These are phyloP conservation scores for Epinephelus malabaricus DNA, from an alignment of 2,797 vertebrate species.

Conservation along the genomic window DNA sequence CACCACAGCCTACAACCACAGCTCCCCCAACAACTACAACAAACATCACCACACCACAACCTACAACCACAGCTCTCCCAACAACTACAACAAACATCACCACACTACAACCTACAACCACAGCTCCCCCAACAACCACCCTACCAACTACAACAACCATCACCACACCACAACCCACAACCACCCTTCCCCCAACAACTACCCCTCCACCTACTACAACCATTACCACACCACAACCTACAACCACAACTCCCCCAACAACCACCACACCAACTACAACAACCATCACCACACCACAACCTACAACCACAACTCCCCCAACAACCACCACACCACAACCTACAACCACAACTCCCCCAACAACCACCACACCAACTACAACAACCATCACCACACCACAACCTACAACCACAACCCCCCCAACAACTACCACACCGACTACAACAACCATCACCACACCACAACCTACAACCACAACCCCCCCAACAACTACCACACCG, in stretches of 20 bases:
- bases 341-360: too few species aligned
- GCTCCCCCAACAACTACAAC: not conserved
- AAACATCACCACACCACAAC: not conserved
- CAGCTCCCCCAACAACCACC: accelerated
- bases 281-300: too few species aligned
- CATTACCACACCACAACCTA: too few species aligned
- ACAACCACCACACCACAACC: not conserved
- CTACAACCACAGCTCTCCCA: not conserved
- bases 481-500: not conserved
- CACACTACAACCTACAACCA: not conserved
- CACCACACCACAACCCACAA: not conserved
- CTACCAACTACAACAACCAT: not conserved
- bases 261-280: not conserved
- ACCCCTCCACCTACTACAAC: not conserved
- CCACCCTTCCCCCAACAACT: too few species aligned
- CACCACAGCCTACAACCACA: not conserved
- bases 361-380: not conserved
- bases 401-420: too few species aligned
- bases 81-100: not conserved
- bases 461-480: not conserved
- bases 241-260: not conserved
- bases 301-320: too few species aligned
- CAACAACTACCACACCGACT: not conserved
- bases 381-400: too few species aligned
- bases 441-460: too few species aligned